Conservation (phyloP, 1,140 invertebrate species). For the Euwallacea similis region DNA sequence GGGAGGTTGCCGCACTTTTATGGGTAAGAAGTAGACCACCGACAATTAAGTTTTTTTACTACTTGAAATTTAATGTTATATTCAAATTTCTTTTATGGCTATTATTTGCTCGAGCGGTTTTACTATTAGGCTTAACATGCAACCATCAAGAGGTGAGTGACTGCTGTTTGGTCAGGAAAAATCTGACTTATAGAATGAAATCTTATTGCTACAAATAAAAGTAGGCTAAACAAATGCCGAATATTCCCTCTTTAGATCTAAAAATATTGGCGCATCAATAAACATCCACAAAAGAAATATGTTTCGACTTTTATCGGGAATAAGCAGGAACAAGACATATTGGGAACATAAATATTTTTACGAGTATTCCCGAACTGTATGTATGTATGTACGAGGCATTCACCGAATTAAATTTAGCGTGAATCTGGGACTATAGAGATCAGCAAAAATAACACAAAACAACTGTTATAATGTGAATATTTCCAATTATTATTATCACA, state of each 20-base stretch:
- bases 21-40: no score
- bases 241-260: background rate
- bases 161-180: background rate
- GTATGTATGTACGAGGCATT: no score
- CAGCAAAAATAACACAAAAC: background rate
- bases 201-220: background rate
- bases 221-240: background rate
- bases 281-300: background rate
- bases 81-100: background rate
- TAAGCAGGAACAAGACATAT: background rate
- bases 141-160: background rate
- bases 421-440: no score
- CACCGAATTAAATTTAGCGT: no score
- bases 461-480: background rate
- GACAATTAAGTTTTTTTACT: no score
- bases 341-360: constrained; percentile 4
- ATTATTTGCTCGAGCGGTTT: background rate
- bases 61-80: no score
- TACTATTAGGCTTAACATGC: background rate
- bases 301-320: background rate
- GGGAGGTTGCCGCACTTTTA: no score
- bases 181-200: background rate
- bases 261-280: background rate
- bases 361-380: background rate
- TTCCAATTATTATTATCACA: no score